Evolutionary conservation across 2,797 vertebrate species (phyloP).

Genomic region (Eptatretus atami): DNA sequence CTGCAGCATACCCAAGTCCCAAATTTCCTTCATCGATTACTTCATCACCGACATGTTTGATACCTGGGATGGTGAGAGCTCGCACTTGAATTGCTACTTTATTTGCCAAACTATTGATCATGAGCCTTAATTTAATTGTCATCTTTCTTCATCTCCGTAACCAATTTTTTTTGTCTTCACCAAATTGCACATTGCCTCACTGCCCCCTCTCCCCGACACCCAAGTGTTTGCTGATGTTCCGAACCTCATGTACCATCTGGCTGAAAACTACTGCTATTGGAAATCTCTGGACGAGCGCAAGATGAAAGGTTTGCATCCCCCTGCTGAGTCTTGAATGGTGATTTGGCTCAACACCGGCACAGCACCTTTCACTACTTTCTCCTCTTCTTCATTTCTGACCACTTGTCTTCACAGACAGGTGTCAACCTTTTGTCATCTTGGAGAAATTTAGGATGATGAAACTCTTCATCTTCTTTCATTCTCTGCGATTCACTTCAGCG

Average conservation of each 20-base stretch:
- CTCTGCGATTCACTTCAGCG: too few species aligned
- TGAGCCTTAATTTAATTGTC: neutral
- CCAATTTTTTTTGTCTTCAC: neutral
- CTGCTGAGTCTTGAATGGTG: constrained; percentile 21
- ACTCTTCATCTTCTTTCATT: too few species aligned
- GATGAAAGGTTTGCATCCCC: constrained; percentile 45
- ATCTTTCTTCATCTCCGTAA: neutral
- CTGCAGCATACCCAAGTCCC: constrained; percentile 35
- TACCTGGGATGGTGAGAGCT: constrained; percentile 30
- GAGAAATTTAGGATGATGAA: too few species aligned
- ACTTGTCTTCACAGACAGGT: too few species aligned
- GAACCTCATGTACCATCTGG: constrained; percentile 53
- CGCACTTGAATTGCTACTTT: too few species aligned
- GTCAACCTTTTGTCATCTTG: too few species aligned
- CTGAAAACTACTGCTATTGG: constrained; percentile 83
- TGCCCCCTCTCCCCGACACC: constrained; percentile 6
- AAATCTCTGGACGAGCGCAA: constrained; percentile 63
- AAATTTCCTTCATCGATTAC: constrained; percentile 38
- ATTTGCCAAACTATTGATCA: neutral
- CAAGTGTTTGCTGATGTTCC: constrained; percentile 65
- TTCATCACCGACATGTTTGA: constrained; percentile 38
- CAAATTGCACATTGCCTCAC: constrained; percentile 2
- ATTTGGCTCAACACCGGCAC: too few species aligned
- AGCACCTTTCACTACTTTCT: too few species aligned
- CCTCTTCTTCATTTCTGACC: too few species aligned